Evolutionary conservation across 2,888 invertebrate genomes (phyloP), one percentile per base, ranked within the genome.

Genomic region (Pyralis farinalis): DNA sequence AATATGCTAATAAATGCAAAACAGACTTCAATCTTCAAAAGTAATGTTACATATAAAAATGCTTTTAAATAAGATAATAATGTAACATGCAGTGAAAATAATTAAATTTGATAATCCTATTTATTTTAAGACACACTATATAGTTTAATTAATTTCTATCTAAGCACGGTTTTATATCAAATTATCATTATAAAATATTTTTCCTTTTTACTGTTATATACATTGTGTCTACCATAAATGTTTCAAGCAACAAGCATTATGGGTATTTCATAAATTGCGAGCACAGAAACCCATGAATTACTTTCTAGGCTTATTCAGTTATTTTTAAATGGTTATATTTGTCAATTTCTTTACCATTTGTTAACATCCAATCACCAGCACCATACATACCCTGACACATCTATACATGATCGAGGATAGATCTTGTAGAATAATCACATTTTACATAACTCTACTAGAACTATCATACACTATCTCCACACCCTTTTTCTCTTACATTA

Each of bases 1-100:
- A 57, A 47, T 55, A 64, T 54, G 55, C 63, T 76, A 80, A 65
- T 85, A 87, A 86, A 86, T 86, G 86, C 85, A 74, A 58, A 61
- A 71, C 79, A 87, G 80, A 82, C 82, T 83, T 77, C 3, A 16
- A 16, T 3, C 3, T 3, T 16, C 3, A 16, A 16, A 16, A 16
- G 4, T 16, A 16, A 16, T 16, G 4, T 16, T 16, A 16, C 4
- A 16, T 3, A 16, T 16, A 16, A 16, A 16, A 16, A 16, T 16
- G 4, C 16, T 3, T 16, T 16, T 16, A 16, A 16, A 16, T 4
- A 4, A 16, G 4, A 16, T 3, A 4, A 4, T n/a, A 2, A 31
- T 37, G 20, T 31, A 38, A 35, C 34, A 44, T 46, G 44, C 49
- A 40, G 37, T 49, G 44, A 34, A 27, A 41, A 29, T 42, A 39